A percentile compares a stretch with the other conserved stretches of the same genome.
phyloP scores from a whole-genome alignment of 1,140 invertebrate species.

The Uloborus diversus region DNA sequence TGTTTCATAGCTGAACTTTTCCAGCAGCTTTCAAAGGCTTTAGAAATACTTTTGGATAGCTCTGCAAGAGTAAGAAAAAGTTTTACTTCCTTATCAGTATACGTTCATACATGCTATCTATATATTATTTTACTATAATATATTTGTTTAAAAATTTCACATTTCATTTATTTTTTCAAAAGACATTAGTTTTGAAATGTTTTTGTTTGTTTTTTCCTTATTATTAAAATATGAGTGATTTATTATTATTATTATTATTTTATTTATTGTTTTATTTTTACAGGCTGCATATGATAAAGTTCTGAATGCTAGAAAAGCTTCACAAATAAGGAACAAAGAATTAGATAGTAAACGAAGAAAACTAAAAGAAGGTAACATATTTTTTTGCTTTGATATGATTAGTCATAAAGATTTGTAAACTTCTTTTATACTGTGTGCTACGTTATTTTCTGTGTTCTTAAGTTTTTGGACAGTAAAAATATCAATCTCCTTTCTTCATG shows the following conservation, averaged over 20 bases:
- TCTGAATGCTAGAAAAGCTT: constrained; percentile 81
- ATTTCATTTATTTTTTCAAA: neutral
- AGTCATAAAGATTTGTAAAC: too few relatives aligned
- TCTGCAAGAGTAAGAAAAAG: constrained; percentile 74
- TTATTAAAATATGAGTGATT: constrained; percentile 24
- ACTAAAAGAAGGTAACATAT: constrained; percentile 75
- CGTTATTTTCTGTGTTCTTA: too few relatives aligned
- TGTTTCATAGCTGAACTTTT: constrained; percentile 75
- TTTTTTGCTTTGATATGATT: too few relatives aligned
- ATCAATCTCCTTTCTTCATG: too few relatives aligned
- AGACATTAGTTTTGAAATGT: constrained; percentile 28
- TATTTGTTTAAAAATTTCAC: neutral
- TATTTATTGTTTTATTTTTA: too few relatives aligned
- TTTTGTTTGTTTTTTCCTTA: constrained; percentile 33
- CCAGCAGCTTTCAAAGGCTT: constrained; percentile 82
- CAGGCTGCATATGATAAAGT: constrained; percentile 89
- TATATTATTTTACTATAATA: constrained; percentile 19
- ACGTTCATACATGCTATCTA: too few relatives aligned
- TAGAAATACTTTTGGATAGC: constrained; percentile 84
- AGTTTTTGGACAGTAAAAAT: too few relatives aligned
- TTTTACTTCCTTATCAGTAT: too few relatives aligned
- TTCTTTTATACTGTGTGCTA: too few relatives aligned
- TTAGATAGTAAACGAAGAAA: constrained; percentile 86
- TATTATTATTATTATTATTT: constrained; percentile 23
- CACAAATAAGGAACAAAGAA: constrained; percentile 77